A percentile compares a stretch with the other conserved stretches of the same genome.
These are phyloP conservation scores for Lepus americanus DNA, from an alignment of 2,113 vertebrate species.

Conservation along the genomic window DNA sequence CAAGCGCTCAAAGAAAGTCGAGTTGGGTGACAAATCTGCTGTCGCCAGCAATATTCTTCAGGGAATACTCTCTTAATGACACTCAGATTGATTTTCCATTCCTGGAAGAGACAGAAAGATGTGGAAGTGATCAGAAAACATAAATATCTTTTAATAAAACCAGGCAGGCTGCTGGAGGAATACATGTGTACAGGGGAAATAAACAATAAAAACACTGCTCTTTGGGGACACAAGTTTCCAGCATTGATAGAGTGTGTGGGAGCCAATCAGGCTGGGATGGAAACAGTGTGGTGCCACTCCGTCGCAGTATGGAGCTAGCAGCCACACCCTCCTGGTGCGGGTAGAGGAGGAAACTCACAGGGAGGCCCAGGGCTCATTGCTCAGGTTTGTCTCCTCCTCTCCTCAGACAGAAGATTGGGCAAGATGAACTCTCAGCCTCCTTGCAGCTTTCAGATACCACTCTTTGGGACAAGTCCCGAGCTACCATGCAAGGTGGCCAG, in stretches of 20 bases:
- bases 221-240: constrained; percentile 26
- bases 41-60: constrained; percentile 45
- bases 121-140: constrained; percentile 62
- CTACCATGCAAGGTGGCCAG: not conserved
- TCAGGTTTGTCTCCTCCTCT: constrained; percentile 7
- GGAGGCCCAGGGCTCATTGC: not conserved
- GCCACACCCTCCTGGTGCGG: not conserved
- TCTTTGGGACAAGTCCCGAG: not conserved
- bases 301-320: not conserved
- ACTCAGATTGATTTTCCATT: constrained; percentile 63
- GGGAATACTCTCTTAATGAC: constrained; percentile 49
- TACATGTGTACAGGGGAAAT: not conserved
- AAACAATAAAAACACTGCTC: constrained; percentile 48
- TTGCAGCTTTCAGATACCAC: not conserved
- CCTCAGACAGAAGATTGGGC: constrained; percentile 20
- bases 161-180: constrained; percentile 28
- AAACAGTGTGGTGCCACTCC: not conserved
- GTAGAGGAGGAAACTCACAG: not conserved
- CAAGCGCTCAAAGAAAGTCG: constrained; percentile 27
- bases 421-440: not conserved
- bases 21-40: constrained; percentile 58
- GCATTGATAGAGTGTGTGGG: not conserved
- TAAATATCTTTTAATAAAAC: constrained; percentile 67
- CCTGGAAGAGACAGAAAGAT: constrained; percentile 48
- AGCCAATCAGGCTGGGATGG: not conserved